phyloP scores from a whole-genome alignment of 2,113 vertebrate genomes.

The Hoplias malabaricus region DNA sequence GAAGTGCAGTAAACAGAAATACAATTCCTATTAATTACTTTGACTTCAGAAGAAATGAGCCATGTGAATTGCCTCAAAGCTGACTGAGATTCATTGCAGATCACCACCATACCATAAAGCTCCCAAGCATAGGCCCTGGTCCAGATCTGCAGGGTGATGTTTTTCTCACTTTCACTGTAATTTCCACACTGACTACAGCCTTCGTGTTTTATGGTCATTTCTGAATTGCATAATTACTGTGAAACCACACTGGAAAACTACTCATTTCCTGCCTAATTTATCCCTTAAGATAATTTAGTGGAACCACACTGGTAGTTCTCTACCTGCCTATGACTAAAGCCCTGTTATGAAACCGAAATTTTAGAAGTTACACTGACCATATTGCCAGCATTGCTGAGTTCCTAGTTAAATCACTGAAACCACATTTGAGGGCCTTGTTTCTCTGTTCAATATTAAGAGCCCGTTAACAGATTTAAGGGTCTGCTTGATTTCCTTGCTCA shows the following conservation, averaged over 20 bases:
- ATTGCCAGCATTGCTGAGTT: not conserved
- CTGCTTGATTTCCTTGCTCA: not conserved
- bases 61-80: too few relatives aligned
- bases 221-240: slow-evolving; percentile 15
- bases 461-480: not conserved
- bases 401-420: not conserved
- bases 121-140: not conserved
- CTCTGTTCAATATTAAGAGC: not conserved
- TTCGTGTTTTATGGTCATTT: slow-evolving; percentile 6
- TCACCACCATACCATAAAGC: not conserved
- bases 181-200: not conserved
- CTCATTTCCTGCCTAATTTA: slow-evolving; percentile 15
- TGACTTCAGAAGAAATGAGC: too few relatives aligned
- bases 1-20: too few relatives aligned
- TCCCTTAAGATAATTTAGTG: not conserved
- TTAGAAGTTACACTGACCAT: slow-evolving; percentile 10
- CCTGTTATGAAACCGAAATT: not conserved
- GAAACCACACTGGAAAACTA: slow-evolving; percentile 15
- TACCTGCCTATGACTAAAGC: not conserved
- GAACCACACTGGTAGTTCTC: not conserved
- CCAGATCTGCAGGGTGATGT: not conserved
- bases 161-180: not conserved
- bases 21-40: too few relatives aligned
- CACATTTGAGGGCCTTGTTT: not conserved
- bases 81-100: not conserved